Percentiles rank a stretch among this genome's conserved stretches.
These are phyloP conservation scores for Cheilosia scutellata DNA, from an alignment of 2,888 invertebrate genomes.

Conservation along the genomic window DNA sequence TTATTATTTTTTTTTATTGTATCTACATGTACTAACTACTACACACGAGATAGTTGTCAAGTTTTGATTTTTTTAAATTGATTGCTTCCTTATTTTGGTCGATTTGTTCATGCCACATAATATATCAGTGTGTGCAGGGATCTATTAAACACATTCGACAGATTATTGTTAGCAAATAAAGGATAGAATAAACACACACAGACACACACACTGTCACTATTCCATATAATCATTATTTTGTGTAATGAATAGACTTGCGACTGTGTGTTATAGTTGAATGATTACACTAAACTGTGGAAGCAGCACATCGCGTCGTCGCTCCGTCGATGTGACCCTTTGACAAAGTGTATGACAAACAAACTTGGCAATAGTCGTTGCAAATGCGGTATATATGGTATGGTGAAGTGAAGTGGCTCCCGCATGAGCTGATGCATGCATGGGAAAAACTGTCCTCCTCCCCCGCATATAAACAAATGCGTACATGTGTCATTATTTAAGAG, in stretches of 20 bases:
- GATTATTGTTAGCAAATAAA: slow-evolving; percentile 57
- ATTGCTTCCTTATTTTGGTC: slow-evolving; percentile 83
- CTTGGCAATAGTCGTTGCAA: slow-evolving; percentile 55
- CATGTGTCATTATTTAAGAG: slow-evolving; percentile 58
- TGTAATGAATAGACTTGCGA: slow-evolving; percentile 59
- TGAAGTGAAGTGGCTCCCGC: slow-evolving; percentile 58
- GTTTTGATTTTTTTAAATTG: slow-evolving; percentile 84
- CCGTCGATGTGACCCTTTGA: slow-evolving; percentile 53
- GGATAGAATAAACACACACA: background rate
- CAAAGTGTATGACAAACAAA: slow-evolving; percentile 32
- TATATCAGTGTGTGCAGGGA: slow-evolving; percentile 7
- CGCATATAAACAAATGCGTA: slow-evolving; percentile 61
- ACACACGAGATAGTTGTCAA: slow-evolving; percentile 76
- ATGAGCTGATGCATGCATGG: slow-evolving; percentile 70
- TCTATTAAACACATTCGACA: slow-evolving; percentile 52
- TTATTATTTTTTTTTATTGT: slow-evolving; percentile 54
- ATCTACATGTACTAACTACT: slow-evolving; percentile 57
- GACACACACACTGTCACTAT: slow-evolving; percentile 21
- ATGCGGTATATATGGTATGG: background rate
- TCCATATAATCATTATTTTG: slow-evolving; percentile 58
- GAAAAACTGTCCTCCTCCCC: slow-evolving; percentile 33
- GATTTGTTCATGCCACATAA: slow-evolving; percentile 18
- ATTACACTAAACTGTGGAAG: slow-evolving; percentile 52
- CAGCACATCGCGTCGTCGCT: no score
- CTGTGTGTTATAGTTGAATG: slow-evolving; percentile 75